phyloP scores from a whole-genome alignment of 2,113 vertebrate genomes.

The Natator depressus region DNA sequence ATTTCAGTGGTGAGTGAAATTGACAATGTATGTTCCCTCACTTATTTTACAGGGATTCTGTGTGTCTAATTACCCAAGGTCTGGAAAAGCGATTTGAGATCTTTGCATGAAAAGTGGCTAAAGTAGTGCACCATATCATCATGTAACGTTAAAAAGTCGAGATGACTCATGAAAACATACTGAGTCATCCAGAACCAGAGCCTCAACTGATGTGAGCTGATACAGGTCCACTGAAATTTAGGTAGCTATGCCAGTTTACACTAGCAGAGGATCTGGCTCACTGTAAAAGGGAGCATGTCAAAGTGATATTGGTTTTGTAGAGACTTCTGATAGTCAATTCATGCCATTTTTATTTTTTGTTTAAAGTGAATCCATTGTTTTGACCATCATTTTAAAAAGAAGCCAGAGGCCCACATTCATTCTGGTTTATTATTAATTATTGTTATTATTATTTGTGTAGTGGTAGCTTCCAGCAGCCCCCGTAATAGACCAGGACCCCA shows the following conservation, averaged over 20 bases:
- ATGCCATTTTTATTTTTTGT: background rate
- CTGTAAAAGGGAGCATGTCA: background rate
- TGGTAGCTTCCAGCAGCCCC: background rate
- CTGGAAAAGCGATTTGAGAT: background rate
- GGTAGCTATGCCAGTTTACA: background rate
- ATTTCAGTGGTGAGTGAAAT: background rate
- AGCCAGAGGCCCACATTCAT: background rate
- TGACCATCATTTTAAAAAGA: background rate
- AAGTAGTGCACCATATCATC: background rate
- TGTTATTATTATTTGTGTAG: background rate
- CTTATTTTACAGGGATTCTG: background rate
- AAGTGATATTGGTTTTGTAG: background rate
- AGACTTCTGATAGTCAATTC: background rate
- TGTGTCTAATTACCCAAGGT: background rate
- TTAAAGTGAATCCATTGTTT: background rate
- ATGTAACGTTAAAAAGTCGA: background rate
- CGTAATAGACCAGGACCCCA: background rate
- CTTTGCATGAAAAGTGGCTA: background rate
- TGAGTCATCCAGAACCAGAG: background rate
- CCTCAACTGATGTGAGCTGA: background rate
- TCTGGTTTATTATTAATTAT: background rate
- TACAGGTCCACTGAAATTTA: background rate
- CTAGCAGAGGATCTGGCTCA: background rate
- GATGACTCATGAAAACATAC: background rate
- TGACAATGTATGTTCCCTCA: accelerated